Evolutionary conservation across 2,113 vertebrate genomes (phyloP).

Genomic region (Sminthopsis crassicaudata): DNA sequence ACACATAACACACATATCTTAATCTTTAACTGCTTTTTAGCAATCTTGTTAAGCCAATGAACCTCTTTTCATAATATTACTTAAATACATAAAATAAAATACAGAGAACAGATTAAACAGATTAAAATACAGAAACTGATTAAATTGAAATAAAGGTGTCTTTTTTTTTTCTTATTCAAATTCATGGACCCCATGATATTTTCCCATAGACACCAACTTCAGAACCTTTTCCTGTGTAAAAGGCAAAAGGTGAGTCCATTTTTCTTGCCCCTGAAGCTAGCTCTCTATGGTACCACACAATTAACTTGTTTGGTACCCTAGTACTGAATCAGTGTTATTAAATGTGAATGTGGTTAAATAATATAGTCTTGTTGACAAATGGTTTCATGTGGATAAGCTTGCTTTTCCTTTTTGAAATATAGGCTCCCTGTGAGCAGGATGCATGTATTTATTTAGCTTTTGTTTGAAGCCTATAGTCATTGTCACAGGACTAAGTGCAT

Average conservation of each 20-base stretch:
- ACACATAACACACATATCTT: background rate
- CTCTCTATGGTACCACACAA: background rate
- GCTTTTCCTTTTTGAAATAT: background rate
- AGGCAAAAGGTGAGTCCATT: background rate
- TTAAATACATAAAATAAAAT: background rate
- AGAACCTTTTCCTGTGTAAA: background rate
- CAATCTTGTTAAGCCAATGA: background rate
- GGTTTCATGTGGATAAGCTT: background rate
- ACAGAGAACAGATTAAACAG: background rate
- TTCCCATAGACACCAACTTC: background rate
- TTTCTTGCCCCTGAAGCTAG: background rate
- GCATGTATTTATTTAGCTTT: background rate
- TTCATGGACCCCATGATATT: background rate
- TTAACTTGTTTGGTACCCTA: background rate
- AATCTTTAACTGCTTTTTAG: background rate
- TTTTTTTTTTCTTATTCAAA: background rate
- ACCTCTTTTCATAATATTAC: background rate
- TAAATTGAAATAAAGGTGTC: background rate
- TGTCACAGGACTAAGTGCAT: background rate
- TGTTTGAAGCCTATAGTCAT: background rate
- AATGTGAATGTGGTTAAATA: background rate
- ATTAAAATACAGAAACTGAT: background rate
- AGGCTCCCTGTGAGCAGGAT: background rate
- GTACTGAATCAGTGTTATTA: background rate
- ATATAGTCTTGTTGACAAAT: background rate